These are phyloP conservation scores for Andrena fulva DNA, from an alignment of 2,888 invertebrate genomes.

Conservation along the genomic window DNA sequence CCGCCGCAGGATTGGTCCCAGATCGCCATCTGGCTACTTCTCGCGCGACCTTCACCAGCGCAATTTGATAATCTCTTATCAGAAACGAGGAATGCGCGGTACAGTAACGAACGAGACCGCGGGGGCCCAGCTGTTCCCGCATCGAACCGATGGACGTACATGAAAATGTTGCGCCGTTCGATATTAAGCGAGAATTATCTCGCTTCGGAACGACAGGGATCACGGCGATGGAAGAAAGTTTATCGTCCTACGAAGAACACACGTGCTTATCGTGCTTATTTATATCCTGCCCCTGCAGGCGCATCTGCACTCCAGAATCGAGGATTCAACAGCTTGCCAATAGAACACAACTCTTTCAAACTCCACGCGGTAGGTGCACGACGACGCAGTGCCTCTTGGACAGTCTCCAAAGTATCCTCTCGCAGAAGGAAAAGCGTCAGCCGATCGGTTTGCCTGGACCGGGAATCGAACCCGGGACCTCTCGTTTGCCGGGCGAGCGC, in stretches of 20 bases:
- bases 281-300: slow-evolving; percentile 2
- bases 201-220: not conserved
- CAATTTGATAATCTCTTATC: too few species aligned
- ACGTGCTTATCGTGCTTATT: slow-evolving; percentile 20
- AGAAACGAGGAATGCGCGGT: too few species aligned
- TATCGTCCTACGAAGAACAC: slow-evolving; percentile 3
- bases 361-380: not conserved
- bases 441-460: too few species aligned
- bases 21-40: not conserved
- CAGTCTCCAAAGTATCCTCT: not conserved
- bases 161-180: slow-evolving; percentile 13
- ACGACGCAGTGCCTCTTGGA: not conserved
- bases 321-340: slow-evolving; percentile 3
- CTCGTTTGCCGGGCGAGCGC: too few species aligned
- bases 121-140: not conserved
- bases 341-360: not conserved
- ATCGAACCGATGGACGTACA: not conserved
- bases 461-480: too few species aligned
- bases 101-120: too few species aligned
- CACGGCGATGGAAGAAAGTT: not conserved
- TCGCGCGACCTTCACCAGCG: too few species aligned
- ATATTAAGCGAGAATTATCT: slow-evolving; percentile 18
- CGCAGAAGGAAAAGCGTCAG: too few species aligned
- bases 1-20: not conserved
- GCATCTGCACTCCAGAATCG: not conserved